These are phyloP conservation scores for Clarias fuscus DNA, from an alignment of 2,797 vertebrate species.

Conservation along the genomic window DNA sequence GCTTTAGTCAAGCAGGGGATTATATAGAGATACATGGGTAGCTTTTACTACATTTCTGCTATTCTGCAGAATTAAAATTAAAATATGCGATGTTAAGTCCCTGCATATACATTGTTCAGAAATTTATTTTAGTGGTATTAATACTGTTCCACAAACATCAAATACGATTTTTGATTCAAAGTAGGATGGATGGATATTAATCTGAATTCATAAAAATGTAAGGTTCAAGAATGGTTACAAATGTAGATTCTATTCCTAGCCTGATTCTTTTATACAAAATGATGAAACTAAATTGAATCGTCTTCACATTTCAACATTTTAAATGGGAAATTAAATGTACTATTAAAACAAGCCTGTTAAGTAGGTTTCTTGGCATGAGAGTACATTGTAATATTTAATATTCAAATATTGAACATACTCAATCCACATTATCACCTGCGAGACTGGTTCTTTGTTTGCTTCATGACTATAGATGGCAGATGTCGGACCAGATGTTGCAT, in stretches of 20 bases:
- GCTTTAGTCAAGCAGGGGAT: no score
- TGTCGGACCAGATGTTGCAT: not conserved
- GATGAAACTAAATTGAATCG: not conserved
- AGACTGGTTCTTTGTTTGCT: not conserved
- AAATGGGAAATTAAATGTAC: not conserved
- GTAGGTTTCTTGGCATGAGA: not conserved
- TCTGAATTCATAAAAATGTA: not conserved
- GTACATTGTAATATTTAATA: not conserved
- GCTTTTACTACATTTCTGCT: no score
- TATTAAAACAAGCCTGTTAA: not conserved
- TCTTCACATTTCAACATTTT: not conserved
- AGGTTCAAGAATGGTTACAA: not conserved
- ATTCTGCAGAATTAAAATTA: no score
- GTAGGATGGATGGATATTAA: not conserved
- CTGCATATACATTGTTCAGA: not conserved
- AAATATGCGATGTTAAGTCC: no score
- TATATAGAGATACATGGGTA: no score
- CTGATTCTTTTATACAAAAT: not conserved
- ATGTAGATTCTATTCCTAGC: no score
- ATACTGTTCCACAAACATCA: not conserved
- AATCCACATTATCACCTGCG: not conserved
- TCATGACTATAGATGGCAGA: not conserved
- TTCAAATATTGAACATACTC: not conserved
- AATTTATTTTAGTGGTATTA: not conserved
- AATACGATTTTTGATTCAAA: not conserved